These are phyloP conservation scores for Zaprionus capensis DNA, from an alignment of 1,140 invertebrate genomes.

Conservation along the genomic window DNA sequence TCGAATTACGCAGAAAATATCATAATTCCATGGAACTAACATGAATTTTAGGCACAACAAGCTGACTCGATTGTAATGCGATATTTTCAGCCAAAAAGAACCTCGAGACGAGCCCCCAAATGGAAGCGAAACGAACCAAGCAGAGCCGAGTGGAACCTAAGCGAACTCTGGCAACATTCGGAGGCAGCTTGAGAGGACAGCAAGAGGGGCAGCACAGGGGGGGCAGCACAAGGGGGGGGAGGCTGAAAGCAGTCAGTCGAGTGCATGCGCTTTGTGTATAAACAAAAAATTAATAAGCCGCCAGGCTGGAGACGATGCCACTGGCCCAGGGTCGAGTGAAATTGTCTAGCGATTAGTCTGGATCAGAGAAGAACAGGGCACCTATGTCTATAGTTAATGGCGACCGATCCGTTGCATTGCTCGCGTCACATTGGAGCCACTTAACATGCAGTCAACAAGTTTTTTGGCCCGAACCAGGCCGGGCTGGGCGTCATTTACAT, in stretches of 20 bases:
- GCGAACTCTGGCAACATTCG: too few species aligned
- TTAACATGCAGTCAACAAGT: constrained; percentile 77
- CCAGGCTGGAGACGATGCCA: constrained; percentile 23
- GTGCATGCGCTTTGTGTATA: constrained; percentile 73
- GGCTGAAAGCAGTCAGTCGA: constrained; percentile 58
- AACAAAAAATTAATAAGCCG: constrained; percentile 74
- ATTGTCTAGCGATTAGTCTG: constrained; percentile 3
- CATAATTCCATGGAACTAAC: constrained; percentile 82
- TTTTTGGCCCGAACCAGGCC: constrained; percentile 60
- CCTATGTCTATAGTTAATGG: not conserved
- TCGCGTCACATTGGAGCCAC: constrained; percentile 27
- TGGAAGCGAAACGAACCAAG: not conserved
- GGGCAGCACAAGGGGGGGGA: constrained; percentile 31
- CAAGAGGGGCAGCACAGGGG: not conserved
- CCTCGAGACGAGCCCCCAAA: constrained; percentile 8
- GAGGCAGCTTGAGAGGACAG: not conserved
- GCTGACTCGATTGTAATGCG: constrained; percentile 65
- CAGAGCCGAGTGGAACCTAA: not conserved
- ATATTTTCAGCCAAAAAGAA: constrained; percentile 58
- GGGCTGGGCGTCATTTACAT: constrained; percentile 80
- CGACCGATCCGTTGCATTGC: constrained; percentile 9
- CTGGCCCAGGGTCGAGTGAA: not conserved
- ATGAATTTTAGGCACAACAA: constrained; percentile 58
- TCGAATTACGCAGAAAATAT: constrained; percentile 77
- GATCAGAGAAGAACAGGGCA: not conserved